A percentile compares a stretch with the other conserved stretches of the same genome.
Conservation (phyloP, 1,140 invertebrate genomes). For the Melanaphis sacchari region DNA sequence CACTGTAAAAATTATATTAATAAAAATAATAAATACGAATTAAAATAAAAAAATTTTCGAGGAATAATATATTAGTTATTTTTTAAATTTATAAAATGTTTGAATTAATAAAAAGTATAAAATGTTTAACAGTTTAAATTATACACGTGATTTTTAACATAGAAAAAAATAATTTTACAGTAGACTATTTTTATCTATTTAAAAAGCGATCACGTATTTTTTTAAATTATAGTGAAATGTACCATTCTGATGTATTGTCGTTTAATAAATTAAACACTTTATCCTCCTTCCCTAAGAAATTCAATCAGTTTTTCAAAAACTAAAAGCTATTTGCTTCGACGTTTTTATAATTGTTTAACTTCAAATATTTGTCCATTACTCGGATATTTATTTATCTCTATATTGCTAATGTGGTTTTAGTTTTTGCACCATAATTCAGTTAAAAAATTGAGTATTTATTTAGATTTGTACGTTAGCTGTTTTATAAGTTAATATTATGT, state of each 20-base stretch:
- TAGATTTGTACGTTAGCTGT: neutral
- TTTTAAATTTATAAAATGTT: neutral
- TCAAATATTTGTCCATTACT: neutral
- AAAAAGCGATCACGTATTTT: neutral
- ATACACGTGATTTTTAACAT: neutral
- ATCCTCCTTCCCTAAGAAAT: neutral
- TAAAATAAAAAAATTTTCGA: neutral
- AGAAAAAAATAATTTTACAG: neutral
- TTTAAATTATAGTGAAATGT: neutral
- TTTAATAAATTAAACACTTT: slow-evolving; percentile 7
- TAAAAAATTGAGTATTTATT: neutral
- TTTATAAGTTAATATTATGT: neutral
- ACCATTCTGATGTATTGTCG: neutral
- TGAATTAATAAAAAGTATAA: neutral
- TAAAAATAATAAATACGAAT: neutral
- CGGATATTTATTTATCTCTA: neutral
- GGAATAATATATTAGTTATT: neutral
- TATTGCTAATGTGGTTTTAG: neutral
- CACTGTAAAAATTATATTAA: neutral
- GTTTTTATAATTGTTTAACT: slow-evolving; percentile 22
- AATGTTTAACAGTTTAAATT: neutral
- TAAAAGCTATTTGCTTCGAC: neutral
- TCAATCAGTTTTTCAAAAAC: slow-evolving; percentile 5
- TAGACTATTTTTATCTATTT: neutral
- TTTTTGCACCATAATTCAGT: neutral